These are phyloP conservation scores for Macaria notata DNA, from an alignment of 2,888 invertebrate genomes.

Conservation along the genomic window DNA sequence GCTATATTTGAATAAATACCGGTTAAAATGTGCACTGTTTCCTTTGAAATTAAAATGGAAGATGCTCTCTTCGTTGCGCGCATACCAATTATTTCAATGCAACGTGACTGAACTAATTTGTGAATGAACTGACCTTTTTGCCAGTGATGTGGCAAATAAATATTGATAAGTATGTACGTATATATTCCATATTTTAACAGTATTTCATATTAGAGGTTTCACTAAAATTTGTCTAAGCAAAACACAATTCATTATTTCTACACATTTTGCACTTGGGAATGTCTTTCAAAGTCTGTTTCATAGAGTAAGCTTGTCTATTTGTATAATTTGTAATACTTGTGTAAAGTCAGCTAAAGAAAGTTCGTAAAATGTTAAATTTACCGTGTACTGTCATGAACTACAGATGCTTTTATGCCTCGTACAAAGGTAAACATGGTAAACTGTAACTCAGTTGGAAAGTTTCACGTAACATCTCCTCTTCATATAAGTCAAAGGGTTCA, in stretches of 20 bases:
- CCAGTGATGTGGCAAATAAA: neutral
- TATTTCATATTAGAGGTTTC: too few species aligned
- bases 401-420: too few species aligned
- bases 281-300: too few species aligned
- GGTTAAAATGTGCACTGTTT: constrained; percentile 10
- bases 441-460: neutral
- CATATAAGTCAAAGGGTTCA: constrained; percentile 9
- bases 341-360: too few species aligned
- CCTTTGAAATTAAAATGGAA: constrained; percentile 14
- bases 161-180: neutral
- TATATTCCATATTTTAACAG: too few species aligned
- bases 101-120: constrained; percentile 1
- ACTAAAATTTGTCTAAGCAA: too few species aligned
- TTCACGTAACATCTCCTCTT: neutral
- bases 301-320: too few species aligned
- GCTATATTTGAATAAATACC: constrained; percentile 24
- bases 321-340: too few species aligned
- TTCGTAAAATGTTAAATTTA: too few species aligned
- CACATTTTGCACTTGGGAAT: too few species aligned
- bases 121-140: constrained; percentile 4
- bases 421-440: neutral
- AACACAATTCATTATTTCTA: too few species aligned
- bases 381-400: too few species aligned
- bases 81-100: constrained; percentile 4
- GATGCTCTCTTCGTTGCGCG: constrained; percentile 7